A percentile compares a stretch with the other conserved stretches of the same genome.
Conservation (phyloP, 2,888 invertebrate genomes). For the Callimorpha dominula region DNA sequence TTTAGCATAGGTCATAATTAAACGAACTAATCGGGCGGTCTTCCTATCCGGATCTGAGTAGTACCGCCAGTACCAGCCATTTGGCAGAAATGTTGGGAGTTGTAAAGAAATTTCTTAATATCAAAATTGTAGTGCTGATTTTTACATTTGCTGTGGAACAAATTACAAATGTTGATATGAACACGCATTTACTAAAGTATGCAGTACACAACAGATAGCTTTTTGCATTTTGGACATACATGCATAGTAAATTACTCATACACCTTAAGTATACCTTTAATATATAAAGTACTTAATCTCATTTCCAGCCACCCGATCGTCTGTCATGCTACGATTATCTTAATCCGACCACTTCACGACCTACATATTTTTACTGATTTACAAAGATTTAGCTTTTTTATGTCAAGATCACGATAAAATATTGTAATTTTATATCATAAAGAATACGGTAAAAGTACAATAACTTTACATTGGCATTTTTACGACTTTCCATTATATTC, state of each 20-base stretch:
- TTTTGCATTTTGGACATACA: background rate
- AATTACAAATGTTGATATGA: too few species aligned
- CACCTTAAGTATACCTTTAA: constrained; percentile 4
- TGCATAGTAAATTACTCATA: background rate
- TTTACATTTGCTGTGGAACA: too few species aligned
- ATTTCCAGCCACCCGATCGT: constrained; percentile 27
- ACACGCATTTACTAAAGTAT: too few species aligned
- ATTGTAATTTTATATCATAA: background rate
- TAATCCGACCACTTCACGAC: constrained; percentile 42
- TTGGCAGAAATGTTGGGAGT: background rate
- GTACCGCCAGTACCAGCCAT: background rate
- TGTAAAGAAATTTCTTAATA: background rate
- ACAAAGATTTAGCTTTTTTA: background rate
- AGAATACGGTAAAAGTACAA: background rate
- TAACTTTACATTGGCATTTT: background rate
- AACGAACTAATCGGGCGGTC: background rate
- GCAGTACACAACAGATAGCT: background rate
- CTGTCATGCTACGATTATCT: constrained; percentile 45
- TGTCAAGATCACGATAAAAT: background rate
- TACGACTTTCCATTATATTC: background rate
- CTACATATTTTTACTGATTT: constrained; percentile 29
- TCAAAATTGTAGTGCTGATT: background rate
- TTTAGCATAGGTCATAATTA: background rate
- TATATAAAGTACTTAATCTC: constrained; percentile 38
- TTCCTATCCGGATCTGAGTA: background rate